Evolutionary conservation across 35 echinoderm and acorn worm species (phyloP).

Genomic region (Heliocidaris tuberculata): DNA sequence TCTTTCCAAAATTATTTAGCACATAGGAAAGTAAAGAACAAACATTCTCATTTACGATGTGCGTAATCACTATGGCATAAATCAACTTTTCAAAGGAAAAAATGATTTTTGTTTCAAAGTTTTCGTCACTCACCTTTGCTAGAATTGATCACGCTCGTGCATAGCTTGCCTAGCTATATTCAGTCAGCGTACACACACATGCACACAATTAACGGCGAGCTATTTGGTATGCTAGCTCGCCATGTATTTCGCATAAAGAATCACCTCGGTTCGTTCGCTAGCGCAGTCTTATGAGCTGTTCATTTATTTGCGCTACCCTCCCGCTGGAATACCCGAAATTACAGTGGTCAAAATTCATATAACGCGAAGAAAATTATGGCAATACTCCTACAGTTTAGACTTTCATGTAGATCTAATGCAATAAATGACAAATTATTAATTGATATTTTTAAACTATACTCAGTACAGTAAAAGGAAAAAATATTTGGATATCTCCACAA

Average conservation of each 20-base stretch:
- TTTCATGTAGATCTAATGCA: no score
- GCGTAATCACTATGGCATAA: not conserved
- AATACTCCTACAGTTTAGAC: no score
- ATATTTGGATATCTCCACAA: no score
- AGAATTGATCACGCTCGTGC: not conserved
- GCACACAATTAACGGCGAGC: not conserved
- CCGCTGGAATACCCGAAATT: not conserved
- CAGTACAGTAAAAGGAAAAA: no score
- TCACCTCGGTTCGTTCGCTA: not conserved
- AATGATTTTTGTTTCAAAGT: not conserved
- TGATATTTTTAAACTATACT: no score
- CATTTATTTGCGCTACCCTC: not conserved
- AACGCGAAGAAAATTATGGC: no score
- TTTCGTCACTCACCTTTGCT: not conserved
- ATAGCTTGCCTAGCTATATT: not conserved
- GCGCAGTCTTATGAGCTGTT: not conserved
- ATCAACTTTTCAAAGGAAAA: not conserved
- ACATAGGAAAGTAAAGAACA: not conserved
- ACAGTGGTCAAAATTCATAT: no score
- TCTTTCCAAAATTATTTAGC: not conserved
- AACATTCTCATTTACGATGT: not conserved
- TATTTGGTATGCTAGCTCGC: no score
- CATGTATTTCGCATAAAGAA: not conserved
- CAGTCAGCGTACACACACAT: not conserved
- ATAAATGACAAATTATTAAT: no score